These are phyloP conservation scores for Alcis repandata DNA, from an alignment of 2,888 invertebrate species.

Conservation along the genomic window DNA sequence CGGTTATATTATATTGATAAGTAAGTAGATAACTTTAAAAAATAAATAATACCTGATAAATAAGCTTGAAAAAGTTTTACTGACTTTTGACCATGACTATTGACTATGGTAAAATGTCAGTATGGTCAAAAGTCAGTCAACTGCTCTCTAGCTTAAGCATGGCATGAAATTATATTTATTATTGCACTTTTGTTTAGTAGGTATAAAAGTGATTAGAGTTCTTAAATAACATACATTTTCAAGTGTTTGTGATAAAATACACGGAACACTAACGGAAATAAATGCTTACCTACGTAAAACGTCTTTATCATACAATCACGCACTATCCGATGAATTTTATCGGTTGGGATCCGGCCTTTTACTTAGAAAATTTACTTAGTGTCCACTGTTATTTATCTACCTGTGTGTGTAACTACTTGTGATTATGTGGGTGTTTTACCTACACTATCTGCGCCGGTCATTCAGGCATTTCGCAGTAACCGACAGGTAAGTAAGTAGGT, in stretches of 20 bases:
- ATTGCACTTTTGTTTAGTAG: no score
- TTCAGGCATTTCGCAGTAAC: constrained; percentile 39
- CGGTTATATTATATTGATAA: no score
- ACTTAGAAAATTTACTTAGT: neutral
- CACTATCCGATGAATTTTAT: constrained; percentile 9
- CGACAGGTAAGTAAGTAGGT: constrained; percentile 24
- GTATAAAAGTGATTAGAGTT: no score
- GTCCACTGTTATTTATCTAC: neutral
- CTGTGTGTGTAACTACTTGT: neutral
- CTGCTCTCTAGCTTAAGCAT: no score
- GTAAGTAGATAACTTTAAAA: no score
- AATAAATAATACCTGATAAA: no score
- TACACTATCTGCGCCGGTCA: constrained; percentile 25
- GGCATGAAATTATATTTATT: no score
- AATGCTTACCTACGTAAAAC: constrained; percentile 6
- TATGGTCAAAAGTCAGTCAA: no score
- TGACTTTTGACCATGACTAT: no score
- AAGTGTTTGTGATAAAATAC: constrained; percentile 15
- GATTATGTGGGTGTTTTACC: constrained; percentile 9
- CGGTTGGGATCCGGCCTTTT: constrained; percentile 1
- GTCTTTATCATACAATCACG: constrained; percentile 6
- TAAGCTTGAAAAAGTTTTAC: no score
- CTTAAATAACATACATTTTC: neutral
- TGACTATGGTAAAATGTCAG: no score
- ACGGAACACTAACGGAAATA: constrained; percentile 15